Base-by-base conservation (phyloP, 2,797 vertebrate species). In the Microctenopoma lineatum region DNA sequence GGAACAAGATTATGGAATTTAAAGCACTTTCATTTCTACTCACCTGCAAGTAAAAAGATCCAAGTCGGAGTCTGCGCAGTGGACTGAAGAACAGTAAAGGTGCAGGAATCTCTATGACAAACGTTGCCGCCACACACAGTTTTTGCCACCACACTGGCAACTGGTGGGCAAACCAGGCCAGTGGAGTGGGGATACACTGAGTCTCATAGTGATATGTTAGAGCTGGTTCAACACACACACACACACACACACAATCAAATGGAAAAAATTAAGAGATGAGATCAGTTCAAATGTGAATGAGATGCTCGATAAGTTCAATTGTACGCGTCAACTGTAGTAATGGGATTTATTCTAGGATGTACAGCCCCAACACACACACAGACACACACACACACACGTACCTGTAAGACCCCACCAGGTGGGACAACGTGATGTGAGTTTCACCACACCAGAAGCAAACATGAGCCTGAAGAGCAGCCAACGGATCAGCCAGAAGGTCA, bases 391-490 rank as follows among this genome's bases (percentile, higher is more conserved):
- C 12, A 39, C 5, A 47, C 10, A 60, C 70, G 4, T 69, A 98
- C 97, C 97, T 56, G 97, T 98, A 36, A 98, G 95, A 13, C 97
- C 97, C 97, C 97, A 99, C 97, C 97, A 99, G 0, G 97, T 95
- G 7, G 97, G 97, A 82, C 97, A 99, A 58, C 96, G 96, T 55
- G 97, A 98, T 16, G 92, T 97, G 69, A 99, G 94, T 68, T 98
- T 98, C 55, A 98, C 97, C 61, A 97, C 95, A 0, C 97, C 97
- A 0, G 97, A 98, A 25, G 96, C 94, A 9, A 99, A 98, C 97
- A 99, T 98, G 56, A 98, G 94, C 25, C 97, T 95, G 86, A 98
- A 99, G 8, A 98, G 95, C 13, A 99, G 91, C 97, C 97, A 99
- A 60, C 97, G 97, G 47, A 92, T 68, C 9, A 96, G 91, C 97